Conservation (phyloP, 2,888 invertebrate genomes). For the Euzophera pinguis region DNA sequence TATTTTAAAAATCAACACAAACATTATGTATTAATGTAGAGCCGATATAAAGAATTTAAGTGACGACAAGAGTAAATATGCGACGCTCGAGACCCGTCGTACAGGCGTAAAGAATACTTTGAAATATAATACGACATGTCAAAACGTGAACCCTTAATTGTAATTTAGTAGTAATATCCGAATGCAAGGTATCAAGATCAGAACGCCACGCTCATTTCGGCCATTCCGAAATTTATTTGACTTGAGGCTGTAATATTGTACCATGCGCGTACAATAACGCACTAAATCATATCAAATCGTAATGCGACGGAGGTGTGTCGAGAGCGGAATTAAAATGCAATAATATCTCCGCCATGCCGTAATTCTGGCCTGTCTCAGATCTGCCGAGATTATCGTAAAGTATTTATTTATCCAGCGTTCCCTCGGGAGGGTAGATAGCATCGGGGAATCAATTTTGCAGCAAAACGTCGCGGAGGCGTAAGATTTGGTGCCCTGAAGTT, state of each 20-base stretch:
- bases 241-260: conserved; percentile 36
- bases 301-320: conserved; percentile 70
- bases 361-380: conserved; percentile 73
- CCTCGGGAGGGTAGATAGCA: conserved; percentile 73
- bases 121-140: conserved; percentile 43
- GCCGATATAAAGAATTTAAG: not conserved
- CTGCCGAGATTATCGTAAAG: conserved; percentile 71
- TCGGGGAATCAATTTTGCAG: conserved; percentile 76
- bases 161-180: conserved; percentile 58
- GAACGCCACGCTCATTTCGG: conserved; percentile 44
- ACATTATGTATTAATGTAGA: no score
- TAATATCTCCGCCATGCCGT: conserved; percentile 66
- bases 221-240: conserved; percentile 58
- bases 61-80: not conserved
- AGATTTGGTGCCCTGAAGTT: conserved; percentile 57
- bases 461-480: conserved; percentile 71
- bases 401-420: conserved; percentile 76
- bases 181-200: conserved; percentile 52
- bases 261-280: conserved; percentile 64
- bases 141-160: conserved; percentile 51
- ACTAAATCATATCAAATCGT: conserved; percentile 69
- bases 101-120: conserved; percentile 25
- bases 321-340: conserved; percentile 73
- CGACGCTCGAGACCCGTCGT: not conserved
- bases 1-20: no score